phyloP scores from a whole-genome alignment of 2,113 vertebrate species.

The Hipposideros armiger region DNA sequence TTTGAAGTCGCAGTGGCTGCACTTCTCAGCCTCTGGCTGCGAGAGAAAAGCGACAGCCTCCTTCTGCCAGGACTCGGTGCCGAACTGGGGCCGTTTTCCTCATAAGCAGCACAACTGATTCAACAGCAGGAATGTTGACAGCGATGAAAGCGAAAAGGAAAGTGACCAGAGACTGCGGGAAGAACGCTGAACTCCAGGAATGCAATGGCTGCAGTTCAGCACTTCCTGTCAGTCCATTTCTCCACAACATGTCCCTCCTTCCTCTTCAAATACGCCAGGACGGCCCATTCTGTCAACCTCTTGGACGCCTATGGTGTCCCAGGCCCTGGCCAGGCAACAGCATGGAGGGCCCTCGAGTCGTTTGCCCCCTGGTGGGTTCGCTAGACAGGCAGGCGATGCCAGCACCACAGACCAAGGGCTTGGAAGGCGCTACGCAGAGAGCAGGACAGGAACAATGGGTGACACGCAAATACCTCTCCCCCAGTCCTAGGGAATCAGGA shows the following conservation, averaged over 20 bases:
- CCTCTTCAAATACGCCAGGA: background rate
- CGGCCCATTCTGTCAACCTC: accelerated
- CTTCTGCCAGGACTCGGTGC: background rate
- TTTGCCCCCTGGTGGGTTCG: background rate
- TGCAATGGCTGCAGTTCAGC: accelerated
- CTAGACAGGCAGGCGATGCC: accelerated
- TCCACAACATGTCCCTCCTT: background rate
- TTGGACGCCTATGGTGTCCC: background rate
- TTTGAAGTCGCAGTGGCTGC: background rate
- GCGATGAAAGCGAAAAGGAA: background rate
- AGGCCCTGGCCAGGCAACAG: accelerated
- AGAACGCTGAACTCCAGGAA: background rate
- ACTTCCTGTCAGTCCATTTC: accelerated
- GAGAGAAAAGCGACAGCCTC: too few relatives aligned
- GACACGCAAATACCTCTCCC: background rate
- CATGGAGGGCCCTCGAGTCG: accelerated
- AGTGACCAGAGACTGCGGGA: too few relatives aligned
- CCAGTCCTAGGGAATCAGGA: background rate
- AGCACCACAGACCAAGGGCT: background rate
- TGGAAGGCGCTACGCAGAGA: accelerated
- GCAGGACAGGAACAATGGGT: background rate
- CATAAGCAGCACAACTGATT: accelerated
- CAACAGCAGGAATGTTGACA: accelerated
- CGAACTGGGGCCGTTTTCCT: background rate
- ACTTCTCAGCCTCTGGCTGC: background rate